Percentiles rank a stretch among this genome's conserved stretches.
Conservation (phyloP, 2,113 vertebrate genomes). For the Cettia cetti region DNA sequence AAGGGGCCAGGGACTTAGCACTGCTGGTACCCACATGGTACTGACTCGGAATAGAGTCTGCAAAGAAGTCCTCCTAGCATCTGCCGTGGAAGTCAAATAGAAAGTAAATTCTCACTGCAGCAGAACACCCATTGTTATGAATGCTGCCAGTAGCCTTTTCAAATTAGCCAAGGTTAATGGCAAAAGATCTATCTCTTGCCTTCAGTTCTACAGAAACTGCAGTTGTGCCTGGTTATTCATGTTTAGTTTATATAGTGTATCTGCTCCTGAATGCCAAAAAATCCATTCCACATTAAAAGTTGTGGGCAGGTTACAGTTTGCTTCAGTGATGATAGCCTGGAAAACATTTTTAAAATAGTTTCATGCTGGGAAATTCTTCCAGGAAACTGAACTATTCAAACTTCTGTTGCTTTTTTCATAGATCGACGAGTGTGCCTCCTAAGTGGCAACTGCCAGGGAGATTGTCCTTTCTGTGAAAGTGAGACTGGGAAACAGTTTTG, state of each 20-base stretch:
- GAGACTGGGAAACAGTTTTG: neutral
- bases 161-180: neutral
- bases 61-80: neutral
- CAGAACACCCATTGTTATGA: neutral
- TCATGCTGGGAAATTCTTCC: neutral
- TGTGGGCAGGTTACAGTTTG: neutral
- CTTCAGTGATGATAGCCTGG: neutral
- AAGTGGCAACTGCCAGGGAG: neutral
- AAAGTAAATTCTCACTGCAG: neutral
- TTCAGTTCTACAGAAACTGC: neutral
- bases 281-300: neutral
- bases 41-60: neutral
- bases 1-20: neutral
- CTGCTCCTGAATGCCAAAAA: neutral
- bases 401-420: neutral
- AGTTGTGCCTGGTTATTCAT: neutral
- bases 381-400: neutral
- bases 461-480: neutral
- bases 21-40: neutral
- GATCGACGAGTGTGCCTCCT: neutral
- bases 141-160: neutral
- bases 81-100: neutral
- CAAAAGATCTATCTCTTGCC: neutral
- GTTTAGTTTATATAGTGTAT: neutral
- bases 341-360: neutral